These are phyloP conservation scores for Myripristis murdjan DNA, from an alignment of 2,797 vertebrate genomes.

Conservation along the genomic window DNA sequence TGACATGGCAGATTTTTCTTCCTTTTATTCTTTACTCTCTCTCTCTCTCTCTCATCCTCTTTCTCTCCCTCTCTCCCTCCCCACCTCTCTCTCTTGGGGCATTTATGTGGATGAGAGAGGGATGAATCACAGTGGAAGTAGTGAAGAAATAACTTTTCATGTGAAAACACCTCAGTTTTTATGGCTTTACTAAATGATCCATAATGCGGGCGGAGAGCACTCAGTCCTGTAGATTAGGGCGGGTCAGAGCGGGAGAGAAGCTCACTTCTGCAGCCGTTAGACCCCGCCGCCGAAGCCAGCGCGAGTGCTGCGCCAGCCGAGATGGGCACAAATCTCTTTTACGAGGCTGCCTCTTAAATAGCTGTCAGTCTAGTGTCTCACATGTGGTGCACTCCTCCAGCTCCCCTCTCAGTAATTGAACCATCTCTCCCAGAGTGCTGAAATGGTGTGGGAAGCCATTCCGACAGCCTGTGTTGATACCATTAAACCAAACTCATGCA, in stretches of 20 bases:
- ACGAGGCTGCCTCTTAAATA: constrained; percentile 87
- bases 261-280: constrained; percentile 69
- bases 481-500: constrained; percentile 82
- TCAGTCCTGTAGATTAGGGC: constrained; percentile 80
- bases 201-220: constrained; percentile 83
- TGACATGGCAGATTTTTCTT: constrained; percentile 74
- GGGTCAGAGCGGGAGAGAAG: constrained; percentile 56
- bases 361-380: constrained; percentile 87
- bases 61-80: constrained; percentile 23
- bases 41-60: constrained; percentile 36
- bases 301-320: constrained; percentile 67
- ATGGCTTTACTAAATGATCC: constrained; percentile 88
- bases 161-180: constrained; percentile 88
- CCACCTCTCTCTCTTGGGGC: constrained; percentile 53
- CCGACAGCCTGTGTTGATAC: constrained; percentile 82
- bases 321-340: constrained; percentile 88
- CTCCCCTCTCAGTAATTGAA: constrained; percentile 83
- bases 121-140: constrained; percentile 84
- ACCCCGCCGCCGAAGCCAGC: constrained; percentile 57
- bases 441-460: constrained; percentile 79
- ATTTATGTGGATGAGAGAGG: constrained; percentile 77
- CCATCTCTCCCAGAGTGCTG: constrained; percentile 79
- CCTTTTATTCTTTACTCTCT: constrained; percentile 61
- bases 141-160: constrained; percentile 88
- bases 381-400: constrained; percentile 77